Conservation (phyloP, 2,888 invertebrate species). For the Drosophila vallismaia region DNA sequence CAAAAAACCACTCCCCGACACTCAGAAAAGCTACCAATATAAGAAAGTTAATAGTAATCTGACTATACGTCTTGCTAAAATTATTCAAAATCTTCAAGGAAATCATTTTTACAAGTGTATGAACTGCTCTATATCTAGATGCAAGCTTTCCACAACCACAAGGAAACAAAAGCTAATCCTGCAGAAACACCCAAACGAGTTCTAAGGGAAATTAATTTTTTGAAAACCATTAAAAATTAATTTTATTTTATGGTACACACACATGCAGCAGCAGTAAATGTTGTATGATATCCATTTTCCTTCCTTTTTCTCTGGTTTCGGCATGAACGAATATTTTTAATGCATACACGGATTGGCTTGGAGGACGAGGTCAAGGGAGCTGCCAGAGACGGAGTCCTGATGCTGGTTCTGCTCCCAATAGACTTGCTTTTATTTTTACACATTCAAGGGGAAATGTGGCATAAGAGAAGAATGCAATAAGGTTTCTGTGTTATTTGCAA, state of each 20-base stretch:
- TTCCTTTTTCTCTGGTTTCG: conserved; percentile 42
- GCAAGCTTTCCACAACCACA: conserved; percentile 24
- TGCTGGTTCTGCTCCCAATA: conserved; percentile 54
- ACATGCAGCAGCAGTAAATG: conserved; percentile 42
- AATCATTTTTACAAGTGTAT: conserved; percentile 6
- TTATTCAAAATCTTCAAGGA: neutral
- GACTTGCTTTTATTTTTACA: conserved; percentile 63
- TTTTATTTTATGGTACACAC: conserved; percentile 70
- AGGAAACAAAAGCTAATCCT: conserved; percentile 41
- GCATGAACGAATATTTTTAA: conserved; percentile 71
- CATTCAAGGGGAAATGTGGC: conserved; percentile 10
- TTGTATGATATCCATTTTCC: conserved; percentile 48
- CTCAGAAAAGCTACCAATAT: neutral
- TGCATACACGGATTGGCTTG: conserved; percentile 65
- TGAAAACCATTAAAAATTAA: conserved; percentile 79
- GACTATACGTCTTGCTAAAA: neutral
- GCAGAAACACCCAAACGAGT: conserved; percentile 52
- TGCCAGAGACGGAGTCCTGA: conserved; percentile 8
- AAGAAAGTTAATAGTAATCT: neutral
- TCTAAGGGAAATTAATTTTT: conserved; percentile 77
- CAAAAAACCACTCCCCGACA: neutral
- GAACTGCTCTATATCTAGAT: neutral
- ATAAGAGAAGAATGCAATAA: neutral
- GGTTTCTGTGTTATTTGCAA: neutral
- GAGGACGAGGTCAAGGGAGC: neutral